Percentiles rank a stretch among this genome's conserved stretches.
These are phyloP conservation scores for Arnoldichthys spilopterus DNA, from an alignment of 2,797 vertebrate genomes.

Conservation along the genomic window DNA sequence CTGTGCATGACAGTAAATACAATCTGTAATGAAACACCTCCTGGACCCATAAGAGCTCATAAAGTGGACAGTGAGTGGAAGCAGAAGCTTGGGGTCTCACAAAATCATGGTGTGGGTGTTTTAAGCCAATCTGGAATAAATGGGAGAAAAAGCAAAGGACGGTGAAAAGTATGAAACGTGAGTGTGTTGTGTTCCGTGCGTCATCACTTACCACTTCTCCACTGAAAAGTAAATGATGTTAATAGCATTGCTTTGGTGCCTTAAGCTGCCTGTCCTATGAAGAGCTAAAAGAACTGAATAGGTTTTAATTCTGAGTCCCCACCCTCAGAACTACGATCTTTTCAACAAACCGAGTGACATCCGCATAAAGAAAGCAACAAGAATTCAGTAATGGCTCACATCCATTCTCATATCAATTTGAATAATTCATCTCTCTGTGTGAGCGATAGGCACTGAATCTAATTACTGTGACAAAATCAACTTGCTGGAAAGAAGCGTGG, in stretches of 20 bases:
- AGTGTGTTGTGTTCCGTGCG: conserved; percentile 12
- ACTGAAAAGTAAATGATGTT: conserved; percentile 24
- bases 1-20: neutral
- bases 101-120: neutral
- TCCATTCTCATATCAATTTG: conserved; percentile 54
- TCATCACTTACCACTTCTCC: conserved; percentile 27
- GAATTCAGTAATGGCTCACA: conserved; percentile 51
- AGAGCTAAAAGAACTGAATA: conserved; percentile 50
- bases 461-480: conserved; percentile 50
- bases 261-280: conserved; percentile 24
- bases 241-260: neutral
- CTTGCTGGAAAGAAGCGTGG: conserved; percentile 26
- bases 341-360: conserved; percentile 57
- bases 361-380: conserved; percentile 41
- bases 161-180: neutral
- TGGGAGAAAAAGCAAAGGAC: neutral
- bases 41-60: neutral
- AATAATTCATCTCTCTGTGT: conserved; percentile 46
- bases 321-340: conserved; percentile 17
- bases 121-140: neutral
- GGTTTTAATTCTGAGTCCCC: conserved; percentile 32
- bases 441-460: conserved; percentile 51
- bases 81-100: neutral
- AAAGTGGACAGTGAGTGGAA: neutral
- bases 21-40: neutral